Base-by-base conservation (phyloP, 2,797 vertebrate genomes). In the Mionectes olivaceus region DNA sequence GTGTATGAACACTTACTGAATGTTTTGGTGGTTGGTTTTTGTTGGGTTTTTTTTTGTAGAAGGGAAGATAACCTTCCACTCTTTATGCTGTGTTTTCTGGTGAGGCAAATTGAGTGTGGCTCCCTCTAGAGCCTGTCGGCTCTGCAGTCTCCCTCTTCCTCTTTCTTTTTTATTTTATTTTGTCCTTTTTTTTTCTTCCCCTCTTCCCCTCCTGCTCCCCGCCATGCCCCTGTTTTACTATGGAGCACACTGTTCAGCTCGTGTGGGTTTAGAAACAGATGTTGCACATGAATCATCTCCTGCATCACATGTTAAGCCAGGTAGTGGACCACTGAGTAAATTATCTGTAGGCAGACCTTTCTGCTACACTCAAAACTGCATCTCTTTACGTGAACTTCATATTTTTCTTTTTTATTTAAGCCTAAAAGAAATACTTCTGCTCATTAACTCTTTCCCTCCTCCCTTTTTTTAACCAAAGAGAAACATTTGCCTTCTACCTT, bases 401-500 rank as follows among this genome's bases (percentile, higher is more conserved):
- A 14, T 79, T 95, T 95, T 96, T 90, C 11, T 15, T 81, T 91
- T 94, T 86, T 73, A 37, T 67, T 65, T 93, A 73, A 76, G 19
- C 44, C 57, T 84, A 35, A 90, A 91, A 77, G 28, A 83, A 59
- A 28, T 71, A 71, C 41, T 77, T 35, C 15, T 86, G 53, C 55
- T 92, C 47, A 49, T 84, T 90, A 87, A 71, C 52, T 87, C 39
- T 78, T 95, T 93, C 52, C 28, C 50, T 73, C 65, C 22, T 94
- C 55, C 39, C 17, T 60, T 85, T 87, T 97, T 94, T 94, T 41
- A 43, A 87, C 9, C 28, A 32, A 93, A 91, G 56, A 95, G 88
- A 97, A 95, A 92, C 83, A 90, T 94, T 95, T 89, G 64, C 23
- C 82, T 94, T 89, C 93, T 96, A 86, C 87, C 61, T 94, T 96